Percentiles rank a stretch among this genome's conserved stretches.
phyloP scores from a whole-genome alignment of 1,140 invertebrate species.

The Dreissena rostriformis region DNA sequence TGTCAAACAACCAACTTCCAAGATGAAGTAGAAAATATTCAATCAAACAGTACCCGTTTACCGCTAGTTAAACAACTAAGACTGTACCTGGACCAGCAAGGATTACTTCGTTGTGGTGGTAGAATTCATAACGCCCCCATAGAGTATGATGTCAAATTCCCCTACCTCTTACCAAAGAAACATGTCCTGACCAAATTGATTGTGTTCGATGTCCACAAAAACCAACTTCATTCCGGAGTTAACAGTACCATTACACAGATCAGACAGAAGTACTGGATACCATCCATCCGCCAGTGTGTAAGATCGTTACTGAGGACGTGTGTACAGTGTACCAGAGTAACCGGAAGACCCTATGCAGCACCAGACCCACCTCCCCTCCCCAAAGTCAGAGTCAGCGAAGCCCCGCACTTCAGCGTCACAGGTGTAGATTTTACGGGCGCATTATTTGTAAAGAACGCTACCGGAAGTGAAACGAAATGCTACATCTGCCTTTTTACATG shows the following conservation, averaged over 20 bases:
- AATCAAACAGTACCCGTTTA: constrained; percentile 6
- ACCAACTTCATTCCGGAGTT: neutral
- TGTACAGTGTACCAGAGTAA: neutral
- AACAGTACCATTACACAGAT: constrained; percentile 12
- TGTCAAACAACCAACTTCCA: constrained; percentile 5
- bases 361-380: constrained; percentile 8
- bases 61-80: neutral
- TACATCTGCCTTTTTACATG: constrained; percentile 50
- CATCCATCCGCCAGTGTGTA: constrained; percentile 9
- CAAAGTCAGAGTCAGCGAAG: neutral
- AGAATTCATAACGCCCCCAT: constrained; percentile 19
- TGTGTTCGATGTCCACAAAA: neutral
- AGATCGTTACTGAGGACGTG: neutral
- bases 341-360: neutral
- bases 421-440: constrained; percentile 32
- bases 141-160: constrained; percentile 2
- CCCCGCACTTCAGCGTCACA: constrained; percentile 18
- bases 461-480: constrained; percentile 20
- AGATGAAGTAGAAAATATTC: constrained; percentile 19
- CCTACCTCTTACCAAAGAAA: constrained; percentile 14
- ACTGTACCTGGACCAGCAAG: neutral
- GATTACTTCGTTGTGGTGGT: constrained; percentile 13
- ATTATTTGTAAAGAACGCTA: neutral
- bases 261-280: constrained; percentile 24
- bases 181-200: neutral